Evolutionary conservation across 2,113 vertebrate genomes (phyloP).

Genomic region (Turnix velox): DNA sequence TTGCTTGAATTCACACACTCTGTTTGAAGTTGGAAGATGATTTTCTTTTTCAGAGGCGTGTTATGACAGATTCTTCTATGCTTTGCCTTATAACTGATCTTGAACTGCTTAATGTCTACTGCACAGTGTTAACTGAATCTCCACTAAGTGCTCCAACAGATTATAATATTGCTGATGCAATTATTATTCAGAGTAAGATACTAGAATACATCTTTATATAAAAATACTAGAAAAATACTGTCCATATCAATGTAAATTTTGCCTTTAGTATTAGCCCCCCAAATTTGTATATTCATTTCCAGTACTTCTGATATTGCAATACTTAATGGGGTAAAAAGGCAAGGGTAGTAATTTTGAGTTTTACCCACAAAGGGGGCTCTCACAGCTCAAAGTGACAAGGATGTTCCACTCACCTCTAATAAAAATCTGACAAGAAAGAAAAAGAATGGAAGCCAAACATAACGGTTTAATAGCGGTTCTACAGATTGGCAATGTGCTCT

Average conservation of each 20-base stretch:
- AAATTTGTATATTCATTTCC: not conserved
- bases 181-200: not conserved
- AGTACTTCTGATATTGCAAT: not conserved
- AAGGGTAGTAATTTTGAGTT: not conserved
- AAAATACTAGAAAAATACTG: not conserved
- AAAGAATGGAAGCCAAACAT: not conserved
- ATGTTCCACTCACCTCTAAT: not conserved
- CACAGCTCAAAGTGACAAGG: not conserved
- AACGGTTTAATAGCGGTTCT: not conserved
- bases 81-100: not conserved
- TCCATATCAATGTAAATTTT: not conserved
- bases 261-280: not conserved
- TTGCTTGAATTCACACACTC: not conserved
- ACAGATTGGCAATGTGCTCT: not conserved
- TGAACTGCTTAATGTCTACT: constrained; percentile 23
- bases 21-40: not conserved
- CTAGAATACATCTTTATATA: not conserved
- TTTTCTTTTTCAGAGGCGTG: not conserved
- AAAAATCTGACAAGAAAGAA: not conserved
- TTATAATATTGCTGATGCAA: not conserved
- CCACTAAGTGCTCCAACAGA: not conserved
- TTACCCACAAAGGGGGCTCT: not conserved
- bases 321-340: not conserved
- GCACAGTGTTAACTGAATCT: not conserved
- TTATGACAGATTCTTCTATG: not conserved